These are phyloP conservation scores for Sus cebifrons DNA, from an alignment of 2,797 vertebrate species.

Conservation along the genomic window DNA sequence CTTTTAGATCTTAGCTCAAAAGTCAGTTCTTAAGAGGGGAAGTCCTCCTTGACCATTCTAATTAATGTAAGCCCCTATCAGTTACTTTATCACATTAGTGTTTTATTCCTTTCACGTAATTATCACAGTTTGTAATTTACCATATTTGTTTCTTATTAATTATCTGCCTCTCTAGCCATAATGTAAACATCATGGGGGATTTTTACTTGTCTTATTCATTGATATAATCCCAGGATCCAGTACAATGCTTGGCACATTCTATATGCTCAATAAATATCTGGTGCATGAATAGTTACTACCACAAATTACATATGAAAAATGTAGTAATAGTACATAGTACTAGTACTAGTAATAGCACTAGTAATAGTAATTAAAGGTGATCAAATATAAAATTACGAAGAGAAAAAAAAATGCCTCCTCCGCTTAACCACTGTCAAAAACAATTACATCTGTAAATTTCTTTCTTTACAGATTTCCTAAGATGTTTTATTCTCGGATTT, in stretches of 20 bases:
- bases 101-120: background rate
- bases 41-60: background rate
- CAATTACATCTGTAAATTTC: background rate
- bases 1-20: slow-evolving; percentile 16
- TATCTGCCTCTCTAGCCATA: background rate
- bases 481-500: background rate
- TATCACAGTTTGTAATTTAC: background rate
- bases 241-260: background rate
- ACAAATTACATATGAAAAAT: slow-evolving; percentile 18
- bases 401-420: background rate
- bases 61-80: background rate
- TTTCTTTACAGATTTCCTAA: slow-evolving; percentile 57
- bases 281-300: background rate
- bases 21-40: background rate
- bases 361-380: background rate
- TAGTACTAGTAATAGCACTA: background rate
- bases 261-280: background rate
- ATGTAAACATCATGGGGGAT: background rate
- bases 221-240: background rate
- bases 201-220: background rate
- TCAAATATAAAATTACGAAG: background rate
- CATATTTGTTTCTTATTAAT: background rate
- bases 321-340: background rate
- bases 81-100: background rate
- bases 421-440: background rate